These are phyloP conservation scores for Coranthus polyacanthus DNA, from an alignment of 2,797 vertebrate genomes.

Conservation along the genomic window DNA sequence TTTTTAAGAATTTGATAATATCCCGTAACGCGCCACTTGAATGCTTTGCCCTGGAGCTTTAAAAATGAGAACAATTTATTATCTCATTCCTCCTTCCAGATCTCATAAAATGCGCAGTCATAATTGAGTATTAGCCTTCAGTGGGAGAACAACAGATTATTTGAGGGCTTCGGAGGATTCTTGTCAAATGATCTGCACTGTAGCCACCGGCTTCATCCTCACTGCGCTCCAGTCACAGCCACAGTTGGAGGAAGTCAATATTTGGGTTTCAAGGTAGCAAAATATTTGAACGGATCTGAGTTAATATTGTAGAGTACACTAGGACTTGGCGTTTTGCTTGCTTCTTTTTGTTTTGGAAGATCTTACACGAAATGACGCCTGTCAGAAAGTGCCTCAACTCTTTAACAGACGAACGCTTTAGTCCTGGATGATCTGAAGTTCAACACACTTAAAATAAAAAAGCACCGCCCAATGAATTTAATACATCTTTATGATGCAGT, in stretches of 20 bases:
- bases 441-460: too few species aligned
- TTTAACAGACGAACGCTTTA: too few species aligned
- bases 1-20: conserved; percentile 50
- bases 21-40: conserved; percentile 36
- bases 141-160: conserved; percentile 63
- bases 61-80: conserved; percentile 37
- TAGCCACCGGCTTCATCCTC: conserved; percentile 14
- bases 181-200: conserved; percentile 49
- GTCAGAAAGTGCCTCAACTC: background rate
- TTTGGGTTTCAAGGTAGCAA: conserved; percentile 27
- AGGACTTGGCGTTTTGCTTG: background rate
- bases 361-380: background rate
- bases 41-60: conserved; percentile 29
- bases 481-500: too few species aligned
- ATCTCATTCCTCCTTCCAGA: conserved; percentile 38
- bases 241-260: background rate
- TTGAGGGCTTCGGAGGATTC: conserved; percentile 43
- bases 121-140: conserved; percentile 63
- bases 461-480: too few species aligned
- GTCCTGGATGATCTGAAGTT: too few species aligned
- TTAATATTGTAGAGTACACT: background rate
- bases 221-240: background rate
- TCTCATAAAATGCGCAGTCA: conserved; percentile 50
- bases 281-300: conserved; percentile 34
- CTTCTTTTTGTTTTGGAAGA: too few species aligned